These are phyloP conservation scores for Bursaphelenchus mucronatus DNA, from an alignment of 1,140 invertebrate species.

Conservation along the genomic window DNA sequence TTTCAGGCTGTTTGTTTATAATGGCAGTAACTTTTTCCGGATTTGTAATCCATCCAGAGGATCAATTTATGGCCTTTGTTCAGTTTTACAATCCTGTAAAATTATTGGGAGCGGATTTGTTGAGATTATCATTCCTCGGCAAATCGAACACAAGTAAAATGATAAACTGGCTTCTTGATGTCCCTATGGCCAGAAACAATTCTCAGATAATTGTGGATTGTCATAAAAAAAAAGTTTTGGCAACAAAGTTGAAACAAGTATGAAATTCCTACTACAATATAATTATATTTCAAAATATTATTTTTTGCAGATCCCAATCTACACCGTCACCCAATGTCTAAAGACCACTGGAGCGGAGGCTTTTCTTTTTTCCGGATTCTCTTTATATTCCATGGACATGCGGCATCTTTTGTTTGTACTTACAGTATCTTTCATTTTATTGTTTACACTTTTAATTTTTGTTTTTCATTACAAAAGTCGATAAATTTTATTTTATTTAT, in stretches of 20 bases:
- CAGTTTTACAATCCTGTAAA: conserved; percentile 26
- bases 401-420: too few species aligned
- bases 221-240: conserved; percentile 25
- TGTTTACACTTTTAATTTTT: too few species aligned
- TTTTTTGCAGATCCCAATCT: conserved; percentile 28
- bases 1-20: conserved; percentile 11
- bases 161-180: not conserved
- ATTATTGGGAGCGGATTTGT: conserved; percentile 15
- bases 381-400: too few species aligned
- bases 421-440: too few species aligned
- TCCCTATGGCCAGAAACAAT: not conserved
- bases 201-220: conserved; percentile 25
- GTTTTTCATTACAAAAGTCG: too few species aligned
- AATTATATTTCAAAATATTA: not conserved
- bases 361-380: conserved; percentile 24
- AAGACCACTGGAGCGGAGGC: conserved; percentile 28
- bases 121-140: conserved; percentile 7
- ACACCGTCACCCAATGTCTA: conserved; percentile 26
- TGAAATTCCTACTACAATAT: not conserved
- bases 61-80: conserved; percentile 12
- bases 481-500: too few species aligned
- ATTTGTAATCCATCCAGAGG: conserved; percentile 33
- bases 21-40: conserved; percentile 27
- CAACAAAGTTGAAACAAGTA: conserved; percentile 30
- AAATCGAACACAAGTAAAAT: conserved; percentile 4